Evolutionary conservation across 2,113 vertebrate genomes (phyloP).

Genomic region (Columba livia): DNA sequence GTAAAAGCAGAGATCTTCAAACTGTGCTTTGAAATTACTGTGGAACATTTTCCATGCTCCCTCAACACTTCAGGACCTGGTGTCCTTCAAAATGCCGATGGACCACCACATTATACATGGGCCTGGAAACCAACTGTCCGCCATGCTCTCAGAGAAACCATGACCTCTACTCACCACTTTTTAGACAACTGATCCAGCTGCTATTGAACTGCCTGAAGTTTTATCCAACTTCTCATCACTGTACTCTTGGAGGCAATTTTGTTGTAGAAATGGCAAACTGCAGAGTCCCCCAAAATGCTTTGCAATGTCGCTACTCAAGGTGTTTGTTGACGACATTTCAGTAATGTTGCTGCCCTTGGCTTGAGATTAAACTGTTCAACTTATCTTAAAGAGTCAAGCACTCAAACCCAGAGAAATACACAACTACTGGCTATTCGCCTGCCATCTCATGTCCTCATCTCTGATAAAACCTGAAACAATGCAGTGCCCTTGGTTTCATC

Average conservation of each 20-base stretch:
- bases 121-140: background rate
- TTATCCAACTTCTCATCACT: background rate
- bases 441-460: background rate
- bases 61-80: background rate
- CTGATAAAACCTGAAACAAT: background rate
- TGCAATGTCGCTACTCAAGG: background rate
- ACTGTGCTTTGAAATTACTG: background rate
- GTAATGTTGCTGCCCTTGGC: background rate
- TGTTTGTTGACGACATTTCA: background rate
- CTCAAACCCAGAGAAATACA: background rate
- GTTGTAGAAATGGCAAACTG: background rate
- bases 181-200: background rate
- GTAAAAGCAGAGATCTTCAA: background rate
- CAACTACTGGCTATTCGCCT: background rate
- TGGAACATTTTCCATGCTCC: background rate
- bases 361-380: background rate
- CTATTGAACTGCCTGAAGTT: background rate
- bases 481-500: background rate
- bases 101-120: rapidly evolving
- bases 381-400: background rate
- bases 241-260: background rate
- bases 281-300: background rate
- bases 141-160: background rate
- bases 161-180: background rate
- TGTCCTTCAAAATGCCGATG: background rate